These are phyloP conservation scores for Piliocolobus tephrosceles DNA, from an alignment of 2,113 vertebrate genomes.

Conservation along the genomic window DNA sequence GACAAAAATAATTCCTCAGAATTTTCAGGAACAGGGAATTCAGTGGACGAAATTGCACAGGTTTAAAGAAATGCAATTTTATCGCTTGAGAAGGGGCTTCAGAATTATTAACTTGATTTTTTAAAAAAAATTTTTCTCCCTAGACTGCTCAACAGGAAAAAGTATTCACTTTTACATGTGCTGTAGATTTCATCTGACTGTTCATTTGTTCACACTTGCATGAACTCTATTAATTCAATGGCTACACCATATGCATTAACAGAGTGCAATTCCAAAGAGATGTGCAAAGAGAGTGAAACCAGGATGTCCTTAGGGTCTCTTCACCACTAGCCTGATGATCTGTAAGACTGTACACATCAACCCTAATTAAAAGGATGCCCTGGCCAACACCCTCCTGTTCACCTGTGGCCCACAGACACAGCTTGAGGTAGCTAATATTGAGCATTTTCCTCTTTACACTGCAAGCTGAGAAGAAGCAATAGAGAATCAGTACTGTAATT, in stretches of 20 bases:
- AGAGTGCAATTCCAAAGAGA: neutral
- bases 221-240: neutral
- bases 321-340: neutral
- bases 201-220: neutral
- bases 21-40: neutral
- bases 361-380: neutral
- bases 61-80: slow-evolving; percentile 15
- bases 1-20: neutral
- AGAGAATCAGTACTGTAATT: neutral
- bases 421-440: neutral
- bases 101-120: neutral
- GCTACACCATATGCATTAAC: neutral
- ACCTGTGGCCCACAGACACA: neutral
- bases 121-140: no score
- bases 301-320: no score
- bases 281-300: neutral
- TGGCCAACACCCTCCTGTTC: rapidly evolving
- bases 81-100: neutral
- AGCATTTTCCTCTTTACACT: neutral
- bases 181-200: neutral
- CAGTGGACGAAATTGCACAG: neutral
- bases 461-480: neutral
- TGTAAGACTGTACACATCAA: neutral
- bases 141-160: neutral
- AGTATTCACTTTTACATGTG: slow-evolving; percentile 7